Percentiles rank a stretch among this genome's conserved stretches.
Evolutionary conservation across 1,140 invertebrate genomes (phyloP).

Genomic region (Nilaparvata lugens): DNA sequence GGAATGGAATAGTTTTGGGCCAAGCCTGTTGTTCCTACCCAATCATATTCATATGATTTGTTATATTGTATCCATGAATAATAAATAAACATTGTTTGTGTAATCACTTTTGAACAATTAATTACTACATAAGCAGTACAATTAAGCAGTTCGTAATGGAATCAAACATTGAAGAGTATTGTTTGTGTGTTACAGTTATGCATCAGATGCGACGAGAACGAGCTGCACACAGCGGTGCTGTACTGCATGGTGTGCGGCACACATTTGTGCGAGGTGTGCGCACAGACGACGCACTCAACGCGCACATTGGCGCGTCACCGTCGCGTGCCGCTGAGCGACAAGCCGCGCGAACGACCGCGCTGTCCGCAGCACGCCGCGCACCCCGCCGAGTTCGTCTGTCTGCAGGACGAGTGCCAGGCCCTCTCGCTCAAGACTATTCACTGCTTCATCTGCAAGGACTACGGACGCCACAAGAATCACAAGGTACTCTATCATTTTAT

Average conservation of each 20-base stretch:
- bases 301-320: conserved; percentile 47
- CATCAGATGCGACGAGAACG: conserved; percentile 49
- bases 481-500: too few species aligned
- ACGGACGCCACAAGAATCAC: conserved; percentile 47
- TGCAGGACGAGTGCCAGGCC: conserved; percentile 45
- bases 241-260: conserved; percentile 49
- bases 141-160: neutral
- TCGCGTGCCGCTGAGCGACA: conserved; percentile 48
- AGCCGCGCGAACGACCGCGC: conserved; percentile 48
- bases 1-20: too few species aligned
- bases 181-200: conserved; percentile 34
- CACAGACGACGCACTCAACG: conserved; percentile 45
- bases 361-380: conserved; percentile 48
- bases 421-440: conserved; percentile 36
- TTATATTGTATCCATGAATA: too few species aligned
- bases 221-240: conserved; percentile 46
- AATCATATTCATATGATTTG: too few species aligned
- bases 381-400: conserved; percentile 49
- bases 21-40: too few species aligned
- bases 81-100: neutral
- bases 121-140: neutral
- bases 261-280: conserved; percentile 48
- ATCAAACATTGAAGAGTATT: neutral
- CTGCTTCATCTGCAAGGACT: conserved; percentile 54
- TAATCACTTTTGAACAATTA: too few species aligned